These are phyloP conservation scores for Nibea albiflora DNA, from an alignment of 2,113 vertebrate genomes.

Conservation along the genomic window DNA sequence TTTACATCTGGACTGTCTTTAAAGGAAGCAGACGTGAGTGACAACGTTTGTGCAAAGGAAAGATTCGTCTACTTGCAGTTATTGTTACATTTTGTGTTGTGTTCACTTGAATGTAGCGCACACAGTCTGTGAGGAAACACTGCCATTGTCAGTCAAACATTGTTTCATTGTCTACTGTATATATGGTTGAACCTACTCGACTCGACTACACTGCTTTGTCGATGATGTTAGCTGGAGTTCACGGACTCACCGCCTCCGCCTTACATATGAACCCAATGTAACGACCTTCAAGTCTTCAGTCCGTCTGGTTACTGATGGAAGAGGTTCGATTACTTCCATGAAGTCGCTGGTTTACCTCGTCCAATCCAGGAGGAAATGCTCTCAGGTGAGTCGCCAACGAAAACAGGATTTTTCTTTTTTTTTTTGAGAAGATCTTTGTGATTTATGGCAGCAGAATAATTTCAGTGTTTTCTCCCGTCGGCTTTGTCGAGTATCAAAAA, in stretches of 20 bases:
- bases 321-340: background rate
- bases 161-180: too few relatives aligned
- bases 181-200: too few relatives aligned
- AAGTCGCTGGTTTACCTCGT: background rate
- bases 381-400: conserved; percentile 3
- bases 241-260: background rate
- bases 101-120: too few relatives aligned
- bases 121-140: too few relatives aligned
- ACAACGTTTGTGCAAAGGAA: too few relatives aligned
- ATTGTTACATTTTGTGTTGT: too few relatives aligned
- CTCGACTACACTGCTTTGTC: background rate
- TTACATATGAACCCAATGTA: background rate
- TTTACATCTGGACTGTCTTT: background rate
- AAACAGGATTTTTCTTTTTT: background rate
- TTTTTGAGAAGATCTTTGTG: conserved; percentile 25
- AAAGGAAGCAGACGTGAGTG: background rate
- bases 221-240: background rate
- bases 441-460: background rate
- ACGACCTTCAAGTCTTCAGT: background rate
- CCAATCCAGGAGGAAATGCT: background rate
- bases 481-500: conserved; percentile 14
- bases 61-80: background rate
- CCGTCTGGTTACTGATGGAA: conserved; percentile 5
- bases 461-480: background rate
- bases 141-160: too few relatives aligned